These are phyloP conservation scores for Ceratitis capitata DNA, from an alignment of 1,140 invertebrate genomes.

Conservation along the genomic window DNA sequence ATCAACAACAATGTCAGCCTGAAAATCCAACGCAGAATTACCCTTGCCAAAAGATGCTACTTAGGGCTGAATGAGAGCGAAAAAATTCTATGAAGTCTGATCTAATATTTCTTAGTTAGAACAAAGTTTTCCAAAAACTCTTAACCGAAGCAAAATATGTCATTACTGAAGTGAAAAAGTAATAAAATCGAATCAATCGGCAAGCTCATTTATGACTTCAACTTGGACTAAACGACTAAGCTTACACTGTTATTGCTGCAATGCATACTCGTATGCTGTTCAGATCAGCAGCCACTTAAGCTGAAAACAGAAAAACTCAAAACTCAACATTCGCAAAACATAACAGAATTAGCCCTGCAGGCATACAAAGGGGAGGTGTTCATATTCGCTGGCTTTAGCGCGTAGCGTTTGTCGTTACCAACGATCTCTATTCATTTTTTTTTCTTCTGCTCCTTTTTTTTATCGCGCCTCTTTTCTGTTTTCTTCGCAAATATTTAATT, in stretches of 20 bases:
- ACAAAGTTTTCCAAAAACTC: no score
- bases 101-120: no score
- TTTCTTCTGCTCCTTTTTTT: slow-evolving; percentile 33
- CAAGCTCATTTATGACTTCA: background rate
- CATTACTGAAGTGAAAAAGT: no score
- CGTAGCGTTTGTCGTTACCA: background rate
- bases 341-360: background rate
- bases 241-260: slow-evolving; percentile 30
- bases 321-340: background rate
- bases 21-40: no score
- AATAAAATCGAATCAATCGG: background rate
- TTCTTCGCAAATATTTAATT: slow-evolving; percentile 58
- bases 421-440: slow-evolving; percentile 2
- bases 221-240: background rate
- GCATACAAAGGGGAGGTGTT: slow-evolving; percentile 34
- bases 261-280: background rate
- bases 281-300: background rate
- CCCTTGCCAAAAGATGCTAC: no score
- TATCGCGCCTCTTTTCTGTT: slow-evolving; percentile 24
- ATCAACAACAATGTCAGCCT: no score
- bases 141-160: background rate
- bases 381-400: slow-evolving; percentile 30
- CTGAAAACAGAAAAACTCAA: background rate
- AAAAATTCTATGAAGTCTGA: no score
- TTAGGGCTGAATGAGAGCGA: no score